Evolutionary conservation across 2,113 vertebrate species (phyloP).

Genomic region (Columba livia): DNA sequence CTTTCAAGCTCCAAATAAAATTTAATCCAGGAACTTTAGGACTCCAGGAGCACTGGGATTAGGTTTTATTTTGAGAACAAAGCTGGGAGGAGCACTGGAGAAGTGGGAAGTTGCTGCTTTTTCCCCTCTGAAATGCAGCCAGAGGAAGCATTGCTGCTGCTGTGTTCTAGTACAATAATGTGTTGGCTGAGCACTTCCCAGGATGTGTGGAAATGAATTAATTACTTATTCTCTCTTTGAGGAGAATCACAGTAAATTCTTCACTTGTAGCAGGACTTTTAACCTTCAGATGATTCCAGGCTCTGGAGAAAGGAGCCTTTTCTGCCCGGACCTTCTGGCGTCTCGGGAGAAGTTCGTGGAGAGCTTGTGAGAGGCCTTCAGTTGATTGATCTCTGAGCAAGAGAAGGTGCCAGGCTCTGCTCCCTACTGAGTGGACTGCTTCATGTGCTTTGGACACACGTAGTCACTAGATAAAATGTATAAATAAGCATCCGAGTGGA

Average conservation of each 20-base stretch:
- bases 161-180: background rate
- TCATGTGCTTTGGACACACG: background rate
- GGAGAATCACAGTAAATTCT: background rate
- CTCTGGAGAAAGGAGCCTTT: background rate
- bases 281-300: background rate
- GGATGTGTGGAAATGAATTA: slow-evolving; percentile 3
- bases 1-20: background rate
- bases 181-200: background rate
- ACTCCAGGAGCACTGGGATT: background rate
- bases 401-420: background rate
- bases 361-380: background rate
- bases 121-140: background rate
- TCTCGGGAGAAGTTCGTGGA: background rate
- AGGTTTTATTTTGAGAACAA: slow-evolving; percentile 32
- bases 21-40: background rate
- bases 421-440: background rate
- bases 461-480: background rate
- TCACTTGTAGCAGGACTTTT: background rate
- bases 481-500: background rate
- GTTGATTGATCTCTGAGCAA: background rate
- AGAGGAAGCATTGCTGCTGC: background rate
- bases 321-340: background rate
- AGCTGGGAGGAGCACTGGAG: background rate
- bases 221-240: background rate
- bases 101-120: background rate